phyloP scores from a whole-genome alignment of 2,888 invertebrate species.

The Aquatica leii region DNA sequence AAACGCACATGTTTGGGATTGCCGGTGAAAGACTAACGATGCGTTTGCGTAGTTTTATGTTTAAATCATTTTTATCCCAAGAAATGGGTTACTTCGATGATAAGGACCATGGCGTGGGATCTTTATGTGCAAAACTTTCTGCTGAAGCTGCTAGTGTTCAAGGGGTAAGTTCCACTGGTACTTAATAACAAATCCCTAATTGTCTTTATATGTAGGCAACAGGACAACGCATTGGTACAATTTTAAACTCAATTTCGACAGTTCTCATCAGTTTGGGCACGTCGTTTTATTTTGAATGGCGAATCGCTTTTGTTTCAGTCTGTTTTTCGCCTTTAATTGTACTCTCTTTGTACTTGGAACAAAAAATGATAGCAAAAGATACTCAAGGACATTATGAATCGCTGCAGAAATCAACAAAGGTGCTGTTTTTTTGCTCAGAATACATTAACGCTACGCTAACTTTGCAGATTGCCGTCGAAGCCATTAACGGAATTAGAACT shows the following conservation, averaged over 20 bases:
- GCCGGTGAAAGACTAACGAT: constrained; percentile 74
- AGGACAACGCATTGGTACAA: constrained; percentile 80
- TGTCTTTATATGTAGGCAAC: constrained; percentile 75
- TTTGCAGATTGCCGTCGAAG: constrained; percentile 79
- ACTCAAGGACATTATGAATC: constrained; percentile 73
- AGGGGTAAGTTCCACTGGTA: constrained; percentile 72
- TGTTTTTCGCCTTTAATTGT: constrained; percentile 77
- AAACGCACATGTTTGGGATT: not conserved
- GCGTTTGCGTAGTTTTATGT: constrained; percentile 72
- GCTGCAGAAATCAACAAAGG: constrained; percentile 76
- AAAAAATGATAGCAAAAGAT: constrained; percentile 70
- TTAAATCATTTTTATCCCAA: constrained; percentile 71
- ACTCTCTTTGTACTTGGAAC: constrained; percentile 72
- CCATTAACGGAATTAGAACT: constrained; percentile 79
- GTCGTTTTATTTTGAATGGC: constrained; percentile 77
- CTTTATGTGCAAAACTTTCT: constrained; percentile 77
- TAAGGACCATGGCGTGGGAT: constrained; percentile 62
- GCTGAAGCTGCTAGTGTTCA: constrained; percentile 82
- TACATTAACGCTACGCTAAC: too few species aligned
- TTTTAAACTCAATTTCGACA: constrained; percentile 77
- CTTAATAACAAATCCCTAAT: constrained; percentile 10
- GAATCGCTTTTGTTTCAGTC: constrained; percentile 75
- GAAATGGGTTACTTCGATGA: constrained; percentile 82
- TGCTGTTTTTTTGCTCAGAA: too few species aligned
- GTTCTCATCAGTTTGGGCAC: constrained; percentile 70